A percentile compares a stretch with the other conserved stretches of the same genome.
Evolutionary conservation across 2,797 vertebrate genomes (phyloP).

Genomic region (Leucoraja ocellata): DNA sequence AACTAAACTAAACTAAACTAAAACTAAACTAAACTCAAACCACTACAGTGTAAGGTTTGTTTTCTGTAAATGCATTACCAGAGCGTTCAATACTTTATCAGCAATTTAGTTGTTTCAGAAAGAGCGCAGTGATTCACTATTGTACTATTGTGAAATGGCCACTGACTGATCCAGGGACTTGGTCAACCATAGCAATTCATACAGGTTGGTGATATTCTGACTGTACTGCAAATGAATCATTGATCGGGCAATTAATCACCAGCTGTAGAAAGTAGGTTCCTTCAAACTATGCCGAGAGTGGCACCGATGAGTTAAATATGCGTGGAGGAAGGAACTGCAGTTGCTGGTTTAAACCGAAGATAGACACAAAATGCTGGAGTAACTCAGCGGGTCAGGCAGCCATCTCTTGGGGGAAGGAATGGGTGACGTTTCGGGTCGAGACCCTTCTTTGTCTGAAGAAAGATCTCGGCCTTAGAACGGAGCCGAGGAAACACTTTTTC

Average conservation of each 20-base stretch:
- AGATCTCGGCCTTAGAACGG: no score
- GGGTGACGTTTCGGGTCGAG: no score
- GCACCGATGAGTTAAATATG: no score
- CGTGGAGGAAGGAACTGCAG: no score
- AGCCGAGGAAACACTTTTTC: no score
- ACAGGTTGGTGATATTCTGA: background rate
- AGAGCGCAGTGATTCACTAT: background rate
- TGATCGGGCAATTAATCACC: background rate
- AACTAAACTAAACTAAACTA: no score
- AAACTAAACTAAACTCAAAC: no score
- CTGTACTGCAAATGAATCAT: background rate
- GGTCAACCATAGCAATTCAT: background rate
- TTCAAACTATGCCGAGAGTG: background rate
- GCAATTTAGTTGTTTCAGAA: background rate
- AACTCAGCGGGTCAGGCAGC: no score
- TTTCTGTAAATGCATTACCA: background rate
- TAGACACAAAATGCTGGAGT: no score
- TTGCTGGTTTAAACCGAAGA: no score
- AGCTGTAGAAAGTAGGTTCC: background rate
- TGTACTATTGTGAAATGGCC: background rate
- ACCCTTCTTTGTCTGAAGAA: no score
- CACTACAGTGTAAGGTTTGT: background rate
- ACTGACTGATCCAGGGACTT: background rate
- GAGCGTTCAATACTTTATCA: slow-evolving; percentile 12
- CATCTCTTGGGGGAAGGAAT: no score